Conservation (phyloP, 2,797 vertebrate species). For the Cryptoblepharus egeriae region DNA sequence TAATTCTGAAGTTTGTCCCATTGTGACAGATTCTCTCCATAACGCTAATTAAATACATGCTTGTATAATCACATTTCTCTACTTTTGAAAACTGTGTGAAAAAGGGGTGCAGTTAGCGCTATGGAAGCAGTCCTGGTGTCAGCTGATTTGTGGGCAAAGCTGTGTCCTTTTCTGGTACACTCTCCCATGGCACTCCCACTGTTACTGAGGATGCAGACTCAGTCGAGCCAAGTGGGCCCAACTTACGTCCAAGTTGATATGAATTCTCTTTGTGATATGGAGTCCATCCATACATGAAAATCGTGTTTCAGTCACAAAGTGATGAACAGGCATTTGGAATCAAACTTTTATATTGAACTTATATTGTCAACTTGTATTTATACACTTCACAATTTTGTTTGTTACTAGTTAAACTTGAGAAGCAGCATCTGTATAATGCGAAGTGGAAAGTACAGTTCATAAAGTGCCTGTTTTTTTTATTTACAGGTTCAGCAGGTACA, state of each 20-base stretch:
- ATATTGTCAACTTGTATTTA: too few species aligned
- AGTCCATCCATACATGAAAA: not conserved
- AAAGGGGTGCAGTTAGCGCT: not conserved
- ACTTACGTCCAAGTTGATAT: not conserved
- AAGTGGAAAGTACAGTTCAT: not conserved
- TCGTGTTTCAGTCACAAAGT: not conserved
- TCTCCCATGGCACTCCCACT: too few species aligned
- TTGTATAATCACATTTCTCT: not conserved
- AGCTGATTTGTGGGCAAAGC: too few species aligned
- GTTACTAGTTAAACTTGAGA: too few species aligned
- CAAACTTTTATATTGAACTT: too few species aligned
- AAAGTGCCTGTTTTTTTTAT: slow-evolving; percentile 50
- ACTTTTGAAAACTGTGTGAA: not conserved
- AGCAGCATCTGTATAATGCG: not conserved
- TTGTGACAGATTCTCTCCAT: too few species aligned
- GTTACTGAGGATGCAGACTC: too few species aligned
- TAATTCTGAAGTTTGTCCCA: too few species aligned
- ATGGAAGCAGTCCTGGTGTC: too few species aligned
- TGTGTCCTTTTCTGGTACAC: too few species aligned
- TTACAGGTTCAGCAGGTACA: slow-evolving; percentile 84
- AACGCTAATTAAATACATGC: not conserved
- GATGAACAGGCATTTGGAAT: not conserved
- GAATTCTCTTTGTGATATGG: not conserved
- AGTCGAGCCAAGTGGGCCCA: too few species aligned
- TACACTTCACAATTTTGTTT: too few species aligned